Evolutionary conservation across 2,888 invertebrate genomes (phyloP).

Genomic region (Drosophila nigricruria): DNA sequence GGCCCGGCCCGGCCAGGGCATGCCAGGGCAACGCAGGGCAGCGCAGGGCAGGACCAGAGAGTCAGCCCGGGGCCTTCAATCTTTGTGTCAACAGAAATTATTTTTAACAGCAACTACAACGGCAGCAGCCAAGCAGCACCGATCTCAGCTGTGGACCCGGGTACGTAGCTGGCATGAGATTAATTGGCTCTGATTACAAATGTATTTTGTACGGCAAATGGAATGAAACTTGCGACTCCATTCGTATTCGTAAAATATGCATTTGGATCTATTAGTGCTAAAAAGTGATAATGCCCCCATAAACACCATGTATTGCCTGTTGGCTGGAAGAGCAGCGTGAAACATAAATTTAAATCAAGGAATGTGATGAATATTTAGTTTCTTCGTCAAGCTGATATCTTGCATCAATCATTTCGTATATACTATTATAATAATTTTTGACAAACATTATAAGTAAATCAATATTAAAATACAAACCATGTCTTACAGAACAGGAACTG

Average conservation of each 20-base stretch:
- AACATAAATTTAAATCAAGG: not conserved
- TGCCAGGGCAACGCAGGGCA: not conserved
- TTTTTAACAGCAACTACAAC: conserved; percentile 76
- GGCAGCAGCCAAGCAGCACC: conserved; percentile 27
- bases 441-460: no score
- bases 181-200: conserved; percentile 78
- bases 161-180: conserved; percentile 57
- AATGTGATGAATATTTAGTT: not conserved
- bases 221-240: conserved; percentile 40
- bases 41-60: not conserved
- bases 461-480: not conserved
- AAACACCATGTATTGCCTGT: conserved; percentile 29
- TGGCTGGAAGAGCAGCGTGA: not conserved
- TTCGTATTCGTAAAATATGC: conserved; percentile 72
- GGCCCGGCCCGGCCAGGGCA: not conserved
- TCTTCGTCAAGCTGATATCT: not conserved
- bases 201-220: conserved; percentile 66
- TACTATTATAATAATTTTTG: not conserved
- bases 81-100: conserved; percentile 82
- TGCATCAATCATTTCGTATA: not conserved
- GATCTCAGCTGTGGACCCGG: conserved; percentile 28
- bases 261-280: conserved; percentile 75
- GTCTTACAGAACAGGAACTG: not conserved
- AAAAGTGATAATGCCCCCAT: conserved; percentile 76
- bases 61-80: conserved; percentile 65